Evolutionary conservation across 2,888 invertebrate species (phyloP).

Genomic region (Ornithoptera priamus): DNA sequence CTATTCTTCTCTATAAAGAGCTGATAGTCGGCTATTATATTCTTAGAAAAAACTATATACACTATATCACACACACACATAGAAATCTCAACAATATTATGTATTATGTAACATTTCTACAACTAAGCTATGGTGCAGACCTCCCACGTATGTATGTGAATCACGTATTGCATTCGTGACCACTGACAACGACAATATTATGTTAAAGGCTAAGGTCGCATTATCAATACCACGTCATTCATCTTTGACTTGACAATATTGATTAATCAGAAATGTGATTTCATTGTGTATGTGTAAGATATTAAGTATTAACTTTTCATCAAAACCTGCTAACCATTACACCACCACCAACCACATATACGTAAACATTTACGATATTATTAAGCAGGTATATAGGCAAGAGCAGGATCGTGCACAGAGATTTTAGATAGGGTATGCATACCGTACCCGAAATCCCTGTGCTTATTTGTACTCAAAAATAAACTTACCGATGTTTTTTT

Average conservation of each 20-base stretch:
- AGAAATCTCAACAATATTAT: background rate
- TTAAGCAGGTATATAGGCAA: too few relatives aligned
- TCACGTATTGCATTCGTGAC: conserved; percentile 47
- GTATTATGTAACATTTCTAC: background rate
- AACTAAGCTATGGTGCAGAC: background rate
- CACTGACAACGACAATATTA: conserved; percentile 30
- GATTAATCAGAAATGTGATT: conserved; percentile 33
- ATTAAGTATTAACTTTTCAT: background rate
- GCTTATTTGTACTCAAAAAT: too few relatives aligned
- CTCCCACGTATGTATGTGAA: conserved; percentile 24
- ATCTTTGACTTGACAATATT: conserved; percentile 36
- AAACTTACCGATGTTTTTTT: too few relatives aligned
- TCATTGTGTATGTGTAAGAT: background rate
- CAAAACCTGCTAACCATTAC: background rate
- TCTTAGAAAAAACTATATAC: background rate
- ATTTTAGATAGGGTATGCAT: too few relatives aligned
- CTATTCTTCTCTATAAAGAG: background rate
- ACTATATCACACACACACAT: background rate
- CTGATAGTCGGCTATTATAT: too few relatives aligned
- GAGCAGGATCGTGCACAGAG: too few relatives aligned
- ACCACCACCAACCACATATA: too few relatives aligned
- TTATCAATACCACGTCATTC: conserved; percentile 41
- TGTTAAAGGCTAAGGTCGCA: conserved; percentile 38
- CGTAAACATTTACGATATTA: too few relatives aligned
- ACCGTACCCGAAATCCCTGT: too few relatives aligned